Conservation (phyloP, 2,888 invertebrate genomes). For the Schrankia costaestrigalis region DNA sequence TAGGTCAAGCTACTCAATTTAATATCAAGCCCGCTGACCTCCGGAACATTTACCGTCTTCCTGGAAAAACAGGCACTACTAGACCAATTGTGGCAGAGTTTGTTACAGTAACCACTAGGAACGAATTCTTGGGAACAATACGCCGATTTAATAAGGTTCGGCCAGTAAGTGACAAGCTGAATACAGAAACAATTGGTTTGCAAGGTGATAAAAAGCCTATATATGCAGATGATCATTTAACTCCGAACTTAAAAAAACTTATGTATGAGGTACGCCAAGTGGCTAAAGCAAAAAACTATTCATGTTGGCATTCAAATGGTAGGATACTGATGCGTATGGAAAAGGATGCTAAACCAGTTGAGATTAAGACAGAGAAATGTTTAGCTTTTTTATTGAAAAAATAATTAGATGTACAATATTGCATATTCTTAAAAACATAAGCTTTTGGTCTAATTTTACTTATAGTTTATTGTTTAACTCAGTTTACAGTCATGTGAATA, state of each 20-base stretch:
- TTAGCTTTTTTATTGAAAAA: too few species aligned
- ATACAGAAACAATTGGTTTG: slow-evolving; percentile 1
- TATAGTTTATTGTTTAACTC: too few species aligned
- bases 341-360: too few species aligned
- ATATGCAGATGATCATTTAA: slow-evolving; percentile 3
- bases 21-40: neutral
- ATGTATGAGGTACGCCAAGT: neutral
- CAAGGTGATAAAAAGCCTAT: slow-evolving; percentile 1
- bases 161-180: slow-evolving; percentile 1
- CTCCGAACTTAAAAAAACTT: slow-evolving; percentile 3
- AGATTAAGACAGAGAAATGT: too few species aligned
- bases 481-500: too few species aligned
- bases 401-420: too few species aligned
- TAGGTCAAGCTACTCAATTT: neutral
- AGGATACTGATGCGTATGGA: too few species aligned
- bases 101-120: slow-evolving; percentile 1
- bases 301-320: too few species aligned
- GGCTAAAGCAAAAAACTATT: too few species aligned
- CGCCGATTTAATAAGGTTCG: neutral
- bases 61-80: neutral
- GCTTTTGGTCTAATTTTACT: too few species aligned
- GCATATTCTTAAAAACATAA: too few species aligned
- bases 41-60: slow-evolving; percentile 4
- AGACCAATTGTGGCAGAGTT: slow-evolving; percentile 4
- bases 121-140: neutral